Evolutionary conservation across 2,888 invertebrate species (phyloP).

Genomic region (Oscheius myriophilus): DNA sequence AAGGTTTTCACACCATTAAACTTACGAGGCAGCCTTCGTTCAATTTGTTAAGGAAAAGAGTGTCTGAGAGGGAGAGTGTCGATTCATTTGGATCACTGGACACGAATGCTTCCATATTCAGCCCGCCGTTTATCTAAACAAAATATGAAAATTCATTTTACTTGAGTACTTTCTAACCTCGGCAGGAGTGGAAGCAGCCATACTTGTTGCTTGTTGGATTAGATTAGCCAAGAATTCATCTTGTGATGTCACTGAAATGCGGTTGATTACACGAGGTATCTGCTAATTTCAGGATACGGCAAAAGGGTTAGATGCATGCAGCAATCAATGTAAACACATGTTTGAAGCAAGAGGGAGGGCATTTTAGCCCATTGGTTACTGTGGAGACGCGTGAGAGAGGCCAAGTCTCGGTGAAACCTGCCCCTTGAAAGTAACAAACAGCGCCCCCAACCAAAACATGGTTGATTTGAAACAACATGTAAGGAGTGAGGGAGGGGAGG

Average conservation of each 20-base stretch:
- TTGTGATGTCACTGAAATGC: slow-evolving; percentile 16
- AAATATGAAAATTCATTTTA: neutral
- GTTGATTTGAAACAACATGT: too few species aligned
- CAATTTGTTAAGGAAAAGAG: slow-evolving; percentile 48
- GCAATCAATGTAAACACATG: too few species aligned
- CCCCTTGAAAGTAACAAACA: slow-evolving; percentile 26
- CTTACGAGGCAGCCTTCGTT: slow-evolving; percentile 27
- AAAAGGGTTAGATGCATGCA: too few species aligned
- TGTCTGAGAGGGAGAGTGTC: slow-evolving; percentile 34
- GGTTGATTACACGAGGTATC: too few species aligned
- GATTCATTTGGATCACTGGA: slow-evolving; percentile 35
- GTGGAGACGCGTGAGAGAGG: slow-evolving; percentile 8
- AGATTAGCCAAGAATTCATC: slow-evolving; percentile 52
- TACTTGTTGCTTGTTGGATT: slow-evolving; percentile 51
- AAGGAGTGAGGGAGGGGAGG: too few species aligned
- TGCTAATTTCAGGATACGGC: too few species aligned
- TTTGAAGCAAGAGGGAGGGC: too few species aligned
- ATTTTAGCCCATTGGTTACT: too few species aligned
- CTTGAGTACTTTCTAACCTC: slow-evolving; percentile 32
- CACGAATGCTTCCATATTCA: slow-evolving; percentile 16
- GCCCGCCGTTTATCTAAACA: neutral
- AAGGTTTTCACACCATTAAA: too few species aligned
- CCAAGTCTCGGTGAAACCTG: slow-evolving; percentile 4
- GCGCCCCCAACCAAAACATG: slow-evolving; percentile 3
- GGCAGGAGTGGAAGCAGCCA: slow-evolving; percentile 42